Evolutionary conservation across 2,113 vertebrate genomes (phyloP).

Genomic region (Diglossa brunneiventris): DNA sequence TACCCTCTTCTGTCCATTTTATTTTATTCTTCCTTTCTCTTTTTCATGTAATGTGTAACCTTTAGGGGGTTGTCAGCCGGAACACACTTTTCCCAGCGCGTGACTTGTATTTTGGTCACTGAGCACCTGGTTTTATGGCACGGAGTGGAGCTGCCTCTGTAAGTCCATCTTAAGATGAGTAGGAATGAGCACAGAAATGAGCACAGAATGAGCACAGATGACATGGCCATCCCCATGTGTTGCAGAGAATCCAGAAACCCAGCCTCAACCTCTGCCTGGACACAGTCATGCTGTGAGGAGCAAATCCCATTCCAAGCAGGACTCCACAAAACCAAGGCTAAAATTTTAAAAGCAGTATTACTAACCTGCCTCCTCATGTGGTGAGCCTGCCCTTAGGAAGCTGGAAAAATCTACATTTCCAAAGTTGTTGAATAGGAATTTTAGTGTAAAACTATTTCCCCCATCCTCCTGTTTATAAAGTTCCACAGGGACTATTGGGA

Average conservation of each 20-base stretch:
- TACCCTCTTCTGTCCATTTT: background rate
- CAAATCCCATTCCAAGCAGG: background rate
- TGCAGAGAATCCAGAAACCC: background rate
- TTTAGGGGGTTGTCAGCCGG: background rate
- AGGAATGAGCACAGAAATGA: background rate
- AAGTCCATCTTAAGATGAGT: background rate
- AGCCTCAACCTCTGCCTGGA: background rate
- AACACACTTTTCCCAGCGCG: background rate
- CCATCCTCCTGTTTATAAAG: background rate
- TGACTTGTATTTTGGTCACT: background rate
- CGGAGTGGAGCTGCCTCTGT: background rate
- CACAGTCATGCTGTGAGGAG: background rate
- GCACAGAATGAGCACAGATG: background rate
- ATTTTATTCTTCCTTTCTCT: background rate
- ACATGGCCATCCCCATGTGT: background rate
- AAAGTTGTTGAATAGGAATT: background rate
- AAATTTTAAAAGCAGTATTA: background rate
- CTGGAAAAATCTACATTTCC: slow-evolving; percentile 1
- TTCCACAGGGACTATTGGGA: background rate
- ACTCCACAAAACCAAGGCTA: background rate
- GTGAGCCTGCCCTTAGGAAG: background rate
- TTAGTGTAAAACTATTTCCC: background rate
- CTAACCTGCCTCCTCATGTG: background rate
- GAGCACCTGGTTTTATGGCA: background rate
- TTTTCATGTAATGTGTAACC: background rate